Base-by-base conservation (phyloP, 2,113 vertebrate species). In the Malurus elegans region DNA sequence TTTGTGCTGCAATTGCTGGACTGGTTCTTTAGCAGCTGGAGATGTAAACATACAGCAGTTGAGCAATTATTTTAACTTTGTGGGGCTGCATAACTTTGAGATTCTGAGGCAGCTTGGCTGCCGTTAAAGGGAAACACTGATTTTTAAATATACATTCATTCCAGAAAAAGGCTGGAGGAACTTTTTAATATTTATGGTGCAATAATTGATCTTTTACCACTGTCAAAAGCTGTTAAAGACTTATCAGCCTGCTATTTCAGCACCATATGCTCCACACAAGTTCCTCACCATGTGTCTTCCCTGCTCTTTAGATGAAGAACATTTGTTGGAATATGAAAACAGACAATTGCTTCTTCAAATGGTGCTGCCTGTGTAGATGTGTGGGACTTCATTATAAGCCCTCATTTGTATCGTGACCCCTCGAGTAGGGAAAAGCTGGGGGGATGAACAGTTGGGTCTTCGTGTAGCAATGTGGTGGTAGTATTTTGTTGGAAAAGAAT, bases 161-260 rank as follows among this genome's bases (percentile, higher is more conserved):
- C 69, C 65, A 94, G 62, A 18, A 24, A 94, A 93, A 93, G 86
- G 58, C 74, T 94, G 93, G 89, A 90, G 80, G 90, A 97, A 72
- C 51, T 86, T 97, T 96, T 97, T 97, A 97, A 96, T 96, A 98
- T 97, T 97, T 97, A 97, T 97, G 80, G 93, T 95, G 91, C 84
- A 96, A 96, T 97, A 97, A 96, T 96, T 96, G 97, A 97, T 98
- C 95, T 97, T 96, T 97, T 97, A 96, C 95, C 80, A 97, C 96
- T 96, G 94, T 97, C 97, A 97, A 96, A 96, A 96, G 88, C 91
- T 98, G 95, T 96, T 97, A 95, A 97, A 97, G 97, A 79, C 82
- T 95, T 96, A 97, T 87, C 94, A 95, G 88, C 88, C 97, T 98
- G 92, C 96, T 97, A 65, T 97, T 97, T 96, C 95, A 96, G 94